Percentiles rank a stretch among this genome's conserved stretches.
Evolutionary conservation across 2,888 invertebrate species (phyloP).

Genomic region (Yponomeuta plumbellus): DNA sequence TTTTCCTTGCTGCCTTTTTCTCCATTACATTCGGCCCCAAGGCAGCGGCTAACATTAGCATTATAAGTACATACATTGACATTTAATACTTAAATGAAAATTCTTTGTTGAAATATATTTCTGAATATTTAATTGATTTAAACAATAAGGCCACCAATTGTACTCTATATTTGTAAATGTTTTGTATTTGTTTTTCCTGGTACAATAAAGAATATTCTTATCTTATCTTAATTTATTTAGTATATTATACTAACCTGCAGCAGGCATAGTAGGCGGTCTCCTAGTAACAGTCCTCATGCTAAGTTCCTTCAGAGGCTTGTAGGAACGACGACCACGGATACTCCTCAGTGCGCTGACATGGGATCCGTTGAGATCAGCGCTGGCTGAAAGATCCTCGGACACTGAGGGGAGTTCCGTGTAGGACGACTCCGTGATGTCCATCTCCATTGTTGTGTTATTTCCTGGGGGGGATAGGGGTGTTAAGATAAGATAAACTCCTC

Average conservation of each 20-base stretch:
- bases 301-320: slow-evolving; percentile 54
- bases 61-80: too few relatives aligned
- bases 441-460: slow-evolving; percentile 71
- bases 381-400: slow-evolving; percentile 30
- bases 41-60: too few relatives aligned
- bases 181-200: too few relatives aligned
- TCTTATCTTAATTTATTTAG: background rate
- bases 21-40: too few relatives aligned
- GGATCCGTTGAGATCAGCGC: slow-evolving; percentile 31
- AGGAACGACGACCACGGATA: slow-evolving; percentile 58
- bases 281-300: slow-evolving; percentile 25
- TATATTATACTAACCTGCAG: background rate
- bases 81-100: too few relatives aligned
- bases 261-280: background rate
- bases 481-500: too few relatives aligned
- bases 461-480: slow-evolving; percentile 35
- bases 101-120: too few relatives aligned
- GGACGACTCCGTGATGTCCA: slow-evolving; percentile 62
- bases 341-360: slow-evolving; percentile 49
- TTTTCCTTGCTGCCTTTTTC: too few relatives aligned
- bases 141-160: too few relatives aligned
- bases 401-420: slow-evolving; percentile 27
- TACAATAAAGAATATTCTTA: too few relatives aligned
- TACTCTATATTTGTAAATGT: too few relatives aligned
- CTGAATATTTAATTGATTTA: too few relatives aligned